phyloP scores from a whole-genome alignment of 2,113 vertebrate genomes.

The Indicator maculatus region DNA sequence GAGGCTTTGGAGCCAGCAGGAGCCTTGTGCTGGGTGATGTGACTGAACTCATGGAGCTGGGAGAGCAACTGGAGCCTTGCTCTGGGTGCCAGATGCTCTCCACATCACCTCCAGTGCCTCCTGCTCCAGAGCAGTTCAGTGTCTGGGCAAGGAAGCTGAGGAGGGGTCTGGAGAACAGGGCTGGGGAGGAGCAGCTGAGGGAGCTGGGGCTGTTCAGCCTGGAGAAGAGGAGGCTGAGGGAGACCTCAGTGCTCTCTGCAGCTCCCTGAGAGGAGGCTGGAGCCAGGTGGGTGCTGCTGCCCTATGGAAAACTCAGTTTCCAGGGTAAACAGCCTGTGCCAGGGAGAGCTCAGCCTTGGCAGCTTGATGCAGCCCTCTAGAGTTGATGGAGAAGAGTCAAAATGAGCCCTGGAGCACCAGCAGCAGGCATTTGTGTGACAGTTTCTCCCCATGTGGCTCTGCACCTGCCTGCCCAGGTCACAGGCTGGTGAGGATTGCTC shows the following conservation, averaged over 20 bases:
- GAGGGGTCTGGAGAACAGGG: background rate
- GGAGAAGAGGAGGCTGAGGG: too few relatives aligned
- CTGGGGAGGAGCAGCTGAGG: too few relatives aligned
- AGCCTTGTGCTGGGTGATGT: background rate
- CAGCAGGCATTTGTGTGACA: background rate
- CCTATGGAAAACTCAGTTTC: background rate
- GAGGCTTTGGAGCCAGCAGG: accelerated
- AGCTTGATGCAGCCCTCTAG: background rate
- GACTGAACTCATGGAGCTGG: background rate
- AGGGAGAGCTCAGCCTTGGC: background rate
- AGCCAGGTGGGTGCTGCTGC: background rate
- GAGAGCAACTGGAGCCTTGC: background rate
- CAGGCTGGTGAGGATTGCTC: background rate
- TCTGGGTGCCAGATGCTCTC: background rate
- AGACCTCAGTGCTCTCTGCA: too few relatives aligned
- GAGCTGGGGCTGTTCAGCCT: too few relatives aligned
- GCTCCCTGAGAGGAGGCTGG: too few relatives aligned
- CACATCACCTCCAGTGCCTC: background rate
- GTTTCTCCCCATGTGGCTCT: background rate
- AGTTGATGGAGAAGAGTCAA: background rate
- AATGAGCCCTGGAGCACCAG: background rate
- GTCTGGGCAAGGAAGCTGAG: too few relatives aligned
- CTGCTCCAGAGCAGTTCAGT: background rate
- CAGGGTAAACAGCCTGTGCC: background rate
- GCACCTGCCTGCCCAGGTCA: accelerated